These are phyloP conservation scores for Enteromius paludinosus DNA, from an alignment of 2,797 vertebrate species.

Conservation along the genomic window DNA sequence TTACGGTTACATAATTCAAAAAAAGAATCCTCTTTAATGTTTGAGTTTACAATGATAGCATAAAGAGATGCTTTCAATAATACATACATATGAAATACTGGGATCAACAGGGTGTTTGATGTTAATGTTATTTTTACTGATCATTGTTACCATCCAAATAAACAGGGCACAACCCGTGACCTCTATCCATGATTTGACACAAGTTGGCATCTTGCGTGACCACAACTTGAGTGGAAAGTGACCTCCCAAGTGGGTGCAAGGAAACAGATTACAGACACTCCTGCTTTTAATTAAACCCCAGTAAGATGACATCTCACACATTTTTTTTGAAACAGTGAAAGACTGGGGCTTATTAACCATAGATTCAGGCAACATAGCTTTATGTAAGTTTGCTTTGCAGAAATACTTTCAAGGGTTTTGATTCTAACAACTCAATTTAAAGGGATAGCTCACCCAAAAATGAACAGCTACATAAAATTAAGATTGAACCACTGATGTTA, in stretches of 20 bases:
- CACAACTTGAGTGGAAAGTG: slow-evolving; percentile 48
- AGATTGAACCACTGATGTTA: not conserved
- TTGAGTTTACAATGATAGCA: not conserved
- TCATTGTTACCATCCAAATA: slow-evolving; percentile 19
- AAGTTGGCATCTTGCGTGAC: slow-evolving; percentile 30
- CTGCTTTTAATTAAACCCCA: slow-evolving; percentile 32
- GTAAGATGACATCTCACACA: not conserved
- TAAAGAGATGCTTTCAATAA: not conserved
- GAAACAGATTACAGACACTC: slow-evolving; percentile 49
- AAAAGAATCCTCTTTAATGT: not conserved
- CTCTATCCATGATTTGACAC: slow-evolving; percentile 26
- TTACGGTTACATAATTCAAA: not conserved
- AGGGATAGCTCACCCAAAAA: not conserved
- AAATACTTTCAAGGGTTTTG: not conserved
- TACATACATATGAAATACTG: not conserved
- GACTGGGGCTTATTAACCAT: not conserved
- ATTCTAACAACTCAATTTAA: not conserved
- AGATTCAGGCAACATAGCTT: not conserved
- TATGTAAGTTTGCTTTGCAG: not conserved
- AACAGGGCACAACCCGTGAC: slow-evolving; percentile 31
- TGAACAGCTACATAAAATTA: not conserved
- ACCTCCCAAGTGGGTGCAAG: slow-evolving; percentile 11
- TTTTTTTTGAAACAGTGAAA: not conserved
- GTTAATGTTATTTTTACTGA: not conserved
- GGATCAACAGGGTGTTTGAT: not conserved